phyloP scores from a whole-genome alignment of 2,888 invertebrate species.

The Lissonota sp. region DNA sequence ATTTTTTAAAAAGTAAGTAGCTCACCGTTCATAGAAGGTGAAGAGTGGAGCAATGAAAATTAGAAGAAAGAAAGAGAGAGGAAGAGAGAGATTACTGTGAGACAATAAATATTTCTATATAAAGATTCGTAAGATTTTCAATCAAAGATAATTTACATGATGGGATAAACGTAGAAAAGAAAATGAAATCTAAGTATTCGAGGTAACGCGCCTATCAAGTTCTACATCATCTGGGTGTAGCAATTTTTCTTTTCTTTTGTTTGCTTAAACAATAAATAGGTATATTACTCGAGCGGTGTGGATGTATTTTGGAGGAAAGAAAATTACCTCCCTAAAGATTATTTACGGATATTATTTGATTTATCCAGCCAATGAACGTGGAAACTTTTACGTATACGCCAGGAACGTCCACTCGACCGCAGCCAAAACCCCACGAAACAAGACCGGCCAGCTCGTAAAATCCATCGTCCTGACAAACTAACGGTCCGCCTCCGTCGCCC shows the following conservation, averaged over 20 bases:
- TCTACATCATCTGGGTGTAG: slow-evolving; percentile 62
- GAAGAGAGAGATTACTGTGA: slow-evolving; percentile 46
- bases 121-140: slow-evolving; percentile 38
- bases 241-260: slow-evolving; percentile 53
- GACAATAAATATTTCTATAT: slow-evolving; percentile 54
- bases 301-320: neutral
- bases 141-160: slow-evolving; percentile 38
- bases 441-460: slow-evolving; percentile 96
- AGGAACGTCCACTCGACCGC: slow-evolving; percentile 96
- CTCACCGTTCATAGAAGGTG: slow-evolving; percentile 56
- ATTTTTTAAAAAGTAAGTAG: slow-evolving; percentile 25
- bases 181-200: slow-evolving; percentile 23
- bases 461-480: slow-evolving; percentile 96
- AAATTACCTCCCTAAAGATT: slow-evolving; percentile 87
- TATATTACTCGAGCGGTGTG: slow-evolving; percentile 25
- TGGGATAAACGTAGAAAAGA: slow-evolving; percentile 1
- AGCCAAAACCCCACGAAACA: slow-evolving; percentile 98
- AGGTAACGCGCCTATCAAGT: slow-evolving; percentile 38
- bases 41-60: slow-evolving; percentile 38
- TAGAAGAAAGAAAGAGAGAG: slow-evolving; percentile 46
- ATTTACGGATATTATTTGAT: slow-evolving; percentile 98
- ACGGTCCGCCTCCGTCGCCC: slow-evolving; percentile 97
- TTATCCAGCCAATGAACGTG: slow-evolving; percentile 98
- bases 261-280: slow-evolving; percentile 43
- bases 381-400: slow-evolving; percentile 99